phyloP scores from a whole-genome alignment of 2,888 invertebrate species.

The Apamea anceps region DNA sequence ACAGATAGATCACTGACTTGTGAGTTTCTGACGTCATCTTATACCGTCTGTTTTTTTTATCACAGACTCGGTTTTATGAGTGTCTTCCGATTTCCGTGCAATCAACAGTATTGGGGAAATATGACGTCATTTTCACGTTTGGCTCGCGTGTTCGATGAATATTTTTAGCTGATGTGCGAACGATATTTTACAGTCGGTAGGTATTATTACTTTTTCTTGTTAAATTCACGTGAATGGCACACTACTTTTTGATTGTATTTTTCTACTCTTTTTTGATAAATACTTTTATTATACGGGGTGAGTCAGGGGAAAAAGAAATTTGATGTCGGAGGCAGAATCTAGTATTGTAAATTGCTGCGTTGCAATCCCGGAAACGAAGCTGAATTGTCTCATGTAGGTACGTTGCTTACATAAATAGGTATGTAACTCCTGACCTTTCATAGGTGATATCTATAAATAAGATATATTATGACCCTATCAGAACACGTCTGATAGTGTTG shows the following conservation, averaged over 20 bases:
- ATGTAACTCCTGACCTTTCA: constrained; percentile 1
- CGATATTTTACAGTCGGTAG: not conserved
- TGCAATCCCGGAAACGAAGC: not conserved
- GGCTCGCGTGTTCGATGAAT: constrained; percentile 14
- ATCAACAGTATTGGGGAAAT: not conserved
- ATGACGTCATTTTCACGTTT: constrained; percentile 18
- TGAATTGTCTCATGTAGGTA: not conserved
- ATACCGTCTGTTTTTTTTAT: constrained; percentile 34
- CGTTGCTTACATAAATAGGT: not conserved
- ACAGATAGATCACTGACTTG: constrained; percentile 38
- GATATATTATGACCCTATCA: not conserved
- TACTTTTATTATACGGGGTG: not conserved
- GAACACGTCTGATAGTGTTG: constrained; percentile 14
- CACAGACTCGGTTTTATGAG: constrained; percentile 6
- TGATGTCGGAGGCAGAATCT: not conserved
- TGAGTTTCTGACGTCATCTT: constrained; percentile 44
- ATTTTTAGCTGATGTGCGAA: not conserved
- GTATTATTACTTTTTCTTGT: not conserved
- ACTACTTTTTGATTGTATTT: not conserved
- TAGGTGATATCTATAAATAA: constrained; percentile 14
- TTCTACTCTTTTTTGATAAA: not conserved
- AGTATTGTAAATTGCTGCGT: not conserved
- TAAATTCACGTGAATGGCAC: not conserved
- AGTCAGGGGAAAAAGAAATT: not conserved
- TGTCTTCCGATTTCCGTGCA: constrained; percentile 18